phyloP scores from a whole-genome alignment of 2,113 vertebrate genomes.

The Albula goreensis region DNA sequence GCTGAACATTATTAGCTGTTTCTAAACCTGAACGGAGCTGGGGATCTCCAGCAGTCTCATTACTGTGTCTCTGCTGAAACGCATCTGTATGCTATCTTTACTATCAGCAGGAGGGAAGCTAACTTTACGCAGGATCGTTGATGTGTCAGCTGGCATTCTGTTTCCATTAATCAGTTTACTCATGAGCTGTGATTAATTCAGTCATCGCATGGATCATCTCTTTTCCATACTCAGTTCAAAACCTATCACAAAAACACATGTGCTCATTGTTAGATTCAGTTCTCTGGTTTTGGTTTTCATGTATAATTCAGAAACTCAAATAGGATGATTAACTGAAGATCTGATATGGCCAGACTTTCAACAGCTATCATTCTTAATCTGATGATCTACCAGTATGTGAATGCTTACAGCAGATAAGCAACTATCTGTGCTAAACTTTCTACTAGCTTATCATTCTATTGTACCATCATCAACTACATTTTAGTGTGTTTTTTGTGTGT shows the following conservation, averaged over 20 bases:
- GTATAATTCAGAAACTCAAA: background rate
- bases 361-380: no score
- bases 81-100: background rate
- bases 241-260: background rate
- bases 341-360: background rate
- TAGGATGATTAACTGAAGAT: background rate
- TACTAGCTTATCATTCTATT: background rate
- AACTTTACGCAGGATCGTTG: background rate
- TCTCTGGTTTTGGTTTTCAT: background rate
- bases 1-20: background rate
- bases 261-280: background rate
- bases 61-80: background rate
- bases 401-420: background rate
- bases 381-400: background rate
- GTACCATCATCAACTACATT: background rate
- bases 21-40: background rate
- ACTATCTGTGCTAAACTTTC: background rate
- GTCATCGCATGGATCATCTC: background rate
- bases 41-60: background rate
- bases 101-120: background rate
- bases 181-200: slow-evolving; percentile 5
- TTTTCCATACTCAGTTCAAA: background rate
- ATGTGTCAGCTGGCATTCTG: background rate
- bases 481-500: background rate
- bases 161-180: background rate